Base-by-base conservation (phyloP, 1,140 invertebrate species). In the Druon quercuslanigerum region DNA sequence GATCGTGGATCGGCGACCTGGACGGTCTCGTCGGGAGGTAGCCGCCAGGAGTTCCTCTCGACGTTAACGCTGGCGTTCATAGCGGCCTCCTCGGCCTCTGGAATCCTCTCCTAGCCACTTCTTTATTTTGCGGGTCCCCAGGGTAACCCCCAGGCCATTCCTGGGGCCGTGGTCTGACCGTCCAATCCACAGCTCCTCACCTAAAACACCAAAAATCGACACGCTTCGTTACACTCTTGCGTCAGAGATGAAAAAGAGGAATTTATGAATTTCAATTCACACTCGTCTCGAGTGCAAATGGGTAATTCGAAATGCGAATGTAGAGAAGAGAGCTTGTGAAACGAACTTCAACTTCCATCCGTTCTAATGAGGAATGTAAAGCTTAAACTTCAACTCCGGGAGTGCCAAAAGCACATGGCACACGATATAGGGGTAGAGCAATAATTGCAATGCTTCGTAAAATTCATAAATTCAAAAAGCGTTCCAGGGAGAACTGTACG, bases 11-110 rank as follows among this genome's bases (percentile, higher is more conserved):
- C 96, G 91, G 94, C 95, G 88, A 97, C 96, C 92, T 97, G 96
- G 83, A 97, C 93, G 82, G 96, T 96, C 92, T 97, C 96, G 92
- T 97, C 96, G 83, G 96, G 96, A 89, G 96, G 96, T 89, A 96
- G 92, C 90, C 96, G 95, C 96, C 96, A 96, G 86, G 95, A 96
- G 86, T 94, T 95, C 89, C 95, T 94, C 92, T 96, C 96, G 90
- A 96, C 92, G 92, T 95, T 94, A 87, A 95, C 94, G 94, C 95
- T 95, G 92, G 95, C 94, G 93, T 96, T 96, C 96, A 96, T 96
- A 91, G 90, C 92, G 89, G 86, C 81, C 81, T 82, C 80, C 80
- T 82, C 85, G 82, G 79, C 83, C 80, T 78, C 81, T 70, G 72
- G 70, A 75, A 81, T 78, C 81, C 85, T 77, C 82, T 78, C 79